Evolutionary conservation across 2,888 invertebrate species (phyloP), one percentile per base, ranked within the genome.

Genomic region (Agrenia bidenticulata): DNA sequence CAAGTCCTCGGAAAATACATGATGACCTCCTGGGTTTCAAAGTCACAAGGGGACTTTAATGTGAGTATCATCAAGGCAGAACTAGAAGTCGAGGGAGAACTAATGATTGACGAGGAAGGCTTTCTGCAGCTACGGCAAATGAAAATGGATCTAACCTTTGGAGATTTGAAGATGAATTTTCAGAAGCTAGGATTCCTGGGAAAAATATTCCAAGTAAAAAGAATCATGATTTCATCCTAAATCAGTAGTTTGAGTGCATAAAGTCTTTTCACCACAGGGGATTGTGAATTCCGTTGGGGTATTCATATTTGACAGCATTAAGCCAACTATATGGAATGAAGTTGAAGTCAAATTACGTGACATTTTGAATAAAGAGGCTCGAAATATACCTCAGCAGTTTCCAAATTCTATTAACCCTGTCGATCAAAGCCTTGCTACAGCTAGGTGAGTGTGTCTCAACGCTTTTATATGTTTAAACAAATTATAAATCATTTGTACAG

Each of bases 321-420:
- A 93, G 78, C 92, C 92, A 0, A 88, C 88, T 72, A 86, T 93
- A 69, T 81, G 92, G 23, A 85, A 85, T 2, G 66, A 76, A 42
- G 88, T 89, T 1, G 90, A 92, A 77, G 84, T 85, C 0, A 88
- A 89, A 78, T 82, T 89, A 0, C 84, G 89, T 73, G 83, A 82
- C 1, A 88, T 88, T 78, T 86, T 92, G 1, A 89, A 92, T 78
- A 83, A 85, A 11, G 86, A 89, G 78, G 83, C 92, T 32, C 85
- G 85, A 15, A 85, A 87, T 73, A 77, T 89, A 11, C 85, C 88
- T 13, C 86, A 88, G 76, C 86, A 85, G 61, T 88, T 92, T 77
- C 90, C 91, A 0, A 91, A 91, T 78, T 91, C 92, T 0, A 89
- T 92, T 75, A 88, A 91, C 7, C 91, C 92, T 0, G 82, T 92